A percentile compares a stretch with the other conserved stretches of the same genome.
phyloP scores from a whole-genome alignment of 2,888 invertebrate species.

The Hypselothyrea guttata region DNA sequence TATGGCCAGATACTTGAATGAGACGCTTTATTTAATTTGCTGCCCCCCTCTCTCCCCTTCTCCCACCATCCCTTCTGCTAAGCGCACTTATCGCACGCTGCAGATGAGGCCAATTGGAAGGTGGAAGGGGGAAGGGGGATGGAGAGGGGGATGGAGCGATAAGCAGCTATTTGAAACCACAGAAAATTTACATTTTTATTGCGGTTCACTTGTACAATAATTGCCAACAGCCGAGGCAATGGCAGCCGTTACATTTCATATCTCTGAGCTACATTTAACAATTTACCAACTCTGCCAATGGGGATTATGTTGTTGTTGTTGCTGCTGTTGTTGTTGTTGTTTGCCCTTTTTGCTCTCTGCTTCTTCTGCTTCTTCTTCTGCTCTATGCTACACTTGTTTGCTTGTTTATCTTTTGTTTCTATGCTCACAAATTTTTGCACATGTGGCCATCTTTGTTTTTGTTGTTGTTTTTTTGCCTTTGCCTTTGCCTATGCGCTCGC shows the following conservation, averaged over 20 bases:
- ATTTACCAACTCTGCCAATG: slow-evolving; percentile 49
- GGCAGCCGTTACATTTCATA: slow-evolving; percentile 47
- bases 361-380: slow-evolving; percentile 9
- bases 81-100: slow-evolving; percentile 25
- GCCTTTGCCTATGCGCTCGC: too few species aligned
- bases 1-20: slow-evolving; percentile 38
- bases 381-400: slow-evolving; percentile 61
- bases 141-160: slow-evolving; percentile 25
- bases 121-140: neutral
- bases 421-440: slow-evolving; percentile 71
- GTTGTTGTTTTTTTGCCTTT: slow-evolving; percentile 16
- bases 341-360: slow-evolving; percentile 1
- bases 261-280: slow-evolving; percentile 53
- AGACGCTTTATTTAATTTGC: slow-evolving; percentile 29
- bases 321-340: slow-evolving; percentile 10
- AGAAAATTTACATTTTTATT: slow-evolving; percentile 72
- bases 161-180: slow-evolving; percentile 49
- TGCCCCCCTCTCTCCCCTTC: too few species aligned
- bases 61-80: neutral
- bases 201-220: slow-evolving; percentile 68
- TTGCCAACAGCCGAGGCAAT: slow-evolving; percentile 33
- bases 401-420: slow-evolving; percentile 69
- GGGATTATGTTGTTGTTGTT: slow-evolving; percentile 27
- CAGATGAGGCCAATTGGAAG: slow-evolving; percentile 37
- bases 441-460: slow-evolving; percentile 58